phyloP scores from a whole-genome alignment of 1,140 invertebrate genomes.

The Bacillus rossius region DNA sequence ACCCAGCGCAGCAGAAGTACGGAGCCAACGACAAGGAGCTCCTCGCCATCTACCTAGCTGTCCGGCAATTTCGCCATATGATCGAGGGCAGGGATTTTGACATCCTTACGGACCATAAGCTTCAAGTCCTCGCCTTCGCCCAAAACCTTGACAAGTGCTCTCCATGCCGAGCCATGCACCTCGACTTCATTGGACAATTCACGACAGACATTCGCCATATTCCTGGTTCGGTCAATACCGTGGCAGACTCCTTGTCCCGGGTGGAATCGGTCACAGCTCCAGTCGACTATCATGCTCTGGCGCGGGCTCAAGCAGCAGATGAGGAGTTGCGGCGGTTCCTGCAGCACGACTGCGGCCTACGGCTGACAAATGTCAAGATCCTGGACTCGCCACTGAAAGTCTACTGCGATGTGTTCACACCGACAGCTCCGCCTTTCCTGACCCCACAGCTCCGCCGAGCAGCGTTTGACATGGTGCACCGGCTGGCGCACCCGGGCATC shows the following conservation, averaged over 20 bases:
- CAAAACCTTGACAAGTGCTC: constrained; percentile 29
- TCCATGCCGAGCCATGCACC: constrained; percentile 30
- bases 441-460: constrained; percentile 17
- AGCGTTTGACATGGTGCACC: constrained; percentile 19
- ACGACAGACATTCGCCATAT: constrained; percentile 36
- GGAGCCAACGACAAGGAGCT: constrained; percentile 43
- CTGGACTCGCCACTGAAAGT: constrained; percentile 9
- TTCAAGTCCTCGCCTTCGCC: constrained; percentile 32
- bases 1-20: constrained; percentile 32
- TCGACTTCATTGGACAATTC: constrained; percentile 40
- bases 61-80: constrained; percentile 41
- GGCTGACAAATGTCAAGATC: not conserved
- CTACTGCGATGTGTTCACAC: constrained; percentile 18
- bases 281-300: constrained; percentile 18
- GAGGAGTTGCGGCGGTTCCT: constrained; percentile 21
- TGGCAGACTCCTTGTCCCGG: constrained; percentile 34
- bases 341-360: not conserved
- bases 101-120: constrained; percentile 41
- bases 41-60: constrained; percentile 40
- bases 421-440: constrained; percentile 23
- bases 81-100: constrained; percentile 37
- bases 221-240: constrained; percentile 33
- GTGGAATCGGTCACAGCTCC: not conserved
- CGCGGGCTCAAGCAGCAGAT: constrained; percentile 20
- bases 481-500: constrained; percentile 26